phyloP scores from a whole-genome alignment of 2,797 vertebrate genomes.

The Mus minutoides region DNA sequence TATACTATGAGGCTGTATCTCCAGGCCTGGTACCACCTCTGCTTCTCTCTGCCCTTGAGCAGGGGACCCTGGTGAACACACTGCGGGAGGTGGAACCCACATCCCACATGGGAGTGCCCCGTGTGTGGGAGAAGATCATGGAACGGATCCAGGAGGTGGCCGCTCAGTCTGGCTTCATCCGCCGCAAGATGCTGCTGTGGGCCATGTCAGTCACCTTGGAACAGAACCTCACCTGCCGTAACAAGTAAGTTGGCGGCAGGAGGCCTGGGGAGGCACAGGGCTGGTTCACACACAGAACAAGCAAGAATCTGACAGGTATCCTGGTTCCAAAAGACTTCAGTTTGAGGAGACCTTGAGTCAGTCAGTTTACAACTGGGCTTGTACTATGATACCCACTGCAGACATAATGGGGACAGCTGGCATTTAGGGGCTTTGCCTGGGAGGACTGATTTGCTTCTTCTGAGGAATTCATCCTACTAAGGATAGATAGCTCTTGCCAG shows the following conservation, averaged over 20 bases:
- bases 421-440: not conserved
- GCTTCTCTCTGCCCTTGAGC: not conserved
- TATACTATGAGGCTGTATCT: not conserved
- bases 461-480: not conserved
- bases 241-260: conserved; percentile 85
- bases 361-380: fast-evolving
- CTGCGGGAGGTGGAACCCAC: conserved; percentile 91
- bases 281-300: not conserved
- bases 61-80: conserved; percentile 91
- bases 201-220: conserved; percentile 92
- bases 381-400: not conserved
- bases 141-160: conserved; percentile 91
- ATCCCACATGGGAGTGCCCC: conserved; percentile 93
- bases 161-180: conserved; percentile 89
- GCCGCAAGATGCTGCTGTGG: conserved; percentile 92
- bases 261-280: not conserved
- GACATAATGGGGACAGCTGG: not conserved
- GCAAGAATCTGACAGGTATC: not conserved
- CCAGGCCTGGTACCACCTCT: not conserved
- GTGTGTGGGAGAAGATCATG: conserved; percentile 96
- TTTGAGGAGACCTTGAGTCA: not conserved
- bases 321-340: not conserved
- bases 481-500: not conserved
- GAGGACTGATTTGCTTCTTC: not conserved
- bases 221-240: conserved; percentile 87